A percentile compares a stretch with the other conserved stretches of the same genome.
These are phyloP conservation scores for Ardeotis arabs DNA, from an alignment of 2,113 vertebrate species.

Conservation along the genomic window DNA sequence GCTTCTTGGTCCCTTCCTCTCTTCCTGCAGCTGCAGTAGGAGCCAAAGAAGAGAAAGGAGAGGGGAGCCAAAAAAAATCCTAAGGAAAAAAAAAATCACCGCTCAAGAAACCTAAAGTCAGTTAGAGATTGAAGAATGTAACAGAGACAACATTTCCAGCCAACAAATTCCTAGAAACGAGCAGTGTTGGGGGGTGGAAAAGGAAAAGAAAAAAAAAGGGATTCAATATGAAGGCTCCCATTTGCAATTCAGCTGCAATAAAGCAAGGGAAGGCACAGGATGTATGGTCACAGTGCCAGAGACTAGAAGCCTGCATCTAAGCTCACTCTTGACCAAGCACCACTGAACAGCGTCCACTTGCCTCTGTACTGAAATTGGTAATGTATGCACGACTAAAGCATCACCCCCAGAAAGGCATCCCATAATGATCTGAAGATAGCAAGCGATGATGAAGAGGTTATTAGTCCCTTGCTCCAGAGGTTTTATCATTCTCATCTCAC, in stretches of 20 bases:
- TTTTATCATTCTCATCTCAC: not conserved
- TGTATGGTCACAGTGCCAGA: not conserved
- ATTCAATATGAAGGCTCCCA: not conserved
- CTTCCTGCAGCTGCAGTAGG: not conserved
- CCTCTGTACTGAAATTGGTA: not conserved
- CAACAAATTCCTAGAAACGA: not conserved
- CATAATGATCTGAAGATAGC: not conserved
- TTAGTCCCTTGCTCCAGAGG: not conserved
- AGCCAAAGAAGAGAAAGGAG: not conserved
- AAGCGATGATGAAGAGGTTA: not conserved
- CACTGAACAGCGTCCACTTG: not conserved
- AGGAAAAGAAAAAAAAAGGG: not conserved
- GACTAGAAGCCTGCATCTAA: not conserved
- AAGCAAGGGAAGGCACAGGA: not conserved
- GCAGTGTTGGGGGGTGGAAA: rapidly evolving
- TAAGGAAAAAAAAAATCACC: not conserved
- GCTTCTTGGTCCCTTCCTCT: not conserved
- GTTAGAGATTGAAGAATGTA: not conserved
- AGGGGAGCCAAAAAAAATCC: not conserved
- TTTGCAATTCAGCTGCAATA: not conserved
- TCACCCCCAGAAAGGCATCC: not conserved
- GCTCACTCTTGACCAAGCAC: not conserved
- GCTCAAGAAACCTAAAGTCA: not conserved
- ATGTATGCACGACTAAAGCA: rapidly evolving
- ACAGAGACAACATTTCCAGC: not conserved